Evolutionary conservation across 2,797 vertebrate genomes (phyloP).

Genomic region (Emydoidea blandingii): DNA sequence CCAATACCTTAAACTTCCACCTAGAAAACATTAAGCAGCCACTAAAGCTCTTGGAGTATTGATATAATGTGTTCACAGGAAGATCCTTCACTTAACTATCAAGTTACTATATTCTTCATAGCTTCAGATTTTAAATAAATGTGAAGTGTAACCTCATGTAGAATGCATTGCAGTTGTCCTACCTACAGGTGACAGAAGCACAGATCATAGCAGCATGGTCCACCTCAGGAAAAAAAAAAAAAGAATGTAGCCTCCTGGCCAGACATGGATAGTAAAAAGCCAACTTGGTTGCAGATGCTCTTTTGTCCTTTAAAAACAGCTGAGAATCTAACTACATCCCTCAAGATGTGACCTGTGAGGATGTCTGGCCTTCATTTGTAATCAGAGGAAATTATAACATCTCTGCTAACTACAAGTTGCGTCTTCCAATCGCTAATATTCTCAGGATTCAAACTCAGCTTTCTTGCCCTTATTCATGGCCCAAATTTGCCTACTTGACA

Average conservation of each 20-base stretch:
- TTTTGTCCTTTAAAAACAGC: neutral
- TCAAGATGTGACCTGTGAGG: neutral
- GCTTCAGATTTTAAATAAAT: neutral
- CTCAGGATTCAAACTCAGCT: neutral
- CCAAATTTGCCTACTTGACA: neutral
- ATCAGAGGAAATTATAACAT: neutral
- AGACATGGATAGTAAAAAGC: neutral
- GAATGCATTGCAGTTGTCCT: neutral
- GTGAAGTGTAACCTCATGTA: neutral
- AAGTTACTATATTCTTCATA: neutral
- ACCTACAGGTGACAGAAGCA: neutral
- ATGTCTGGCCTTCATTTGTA: neutral
- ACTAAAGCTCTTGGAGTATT: neutral
- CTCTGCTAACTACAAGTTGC: neutral
- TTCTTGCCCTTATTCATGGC: neutral
- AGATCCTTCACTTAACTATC: neutral
- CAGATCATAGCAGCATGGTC: neutral
- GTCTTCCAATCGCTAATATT: neutral
- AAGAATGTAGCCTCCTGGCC: neutral
- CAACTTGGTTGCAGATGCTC: neutral
- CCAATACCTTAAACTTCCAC: neutral
- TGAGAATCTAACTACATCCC: neutral
- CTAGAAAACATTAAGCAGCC: neutral
- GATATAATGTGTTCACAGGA: neutral
- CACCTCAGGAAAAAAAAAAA: neutral